These are phyloP conservation scores for Alentia gelatinosa DNA, from an alignment of 2,888 invertebrate genomes.

Conservation along the genomic window DNA sequence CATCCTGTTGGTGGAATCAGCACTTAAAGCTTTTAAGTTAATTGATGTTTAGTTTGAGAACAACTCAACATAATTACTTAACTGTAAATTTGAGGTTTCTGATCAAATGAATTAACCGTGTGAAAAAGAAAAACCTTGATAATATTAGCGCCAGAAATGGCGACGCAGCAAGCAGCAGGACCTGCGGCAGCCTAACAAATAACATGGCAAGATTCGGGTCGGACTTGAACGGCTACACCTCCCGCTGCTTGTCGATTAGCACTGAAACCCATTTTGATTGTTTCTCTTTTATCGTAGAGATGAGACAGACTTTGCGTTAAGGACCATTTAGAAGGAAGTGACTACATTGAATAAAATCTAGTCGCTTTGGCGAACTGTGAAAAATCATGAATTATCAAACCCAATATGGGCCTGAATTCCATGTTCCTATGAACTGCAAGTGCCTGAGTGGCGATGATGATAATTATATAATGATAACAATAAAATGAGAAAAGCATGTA, in stretches of 20 bases:
- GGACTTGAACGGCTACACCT: background rate
- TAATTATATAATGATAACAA: background rate
- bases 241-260: background rate
- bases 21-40: too few species aligned
- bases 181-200: slow-evolving; percentile 8
- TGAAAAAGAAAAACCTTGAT: too few species aligned
- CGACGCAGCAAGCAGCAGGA: background rate
- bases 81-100: too few species aligned
- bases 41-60: too few species aligned
- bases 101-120: too few species aligned
- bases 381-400: background rate
- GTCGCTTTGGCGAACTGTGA: background rate
- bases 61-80: too few species aligned
- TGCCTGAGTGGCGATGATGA: background rate
- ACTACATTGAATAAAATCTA: too few species aligned
- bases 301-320: background rate
- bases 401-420: background rate
- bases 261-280: background rate
- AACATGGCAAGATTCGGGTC: slow-evolving; percentile 8
- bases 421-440: background rate
- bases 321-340: background rate
- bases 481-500: background rate
- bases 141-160: too few species aligned
- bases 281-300: background rate
- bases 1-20: too few species aligned